A percentile compares a stretch with the other conserved stretches of the same genome.
Conservation (phyloP, 2,797 vertebrate genomes). For the Dallia pectoralis region DNA sequence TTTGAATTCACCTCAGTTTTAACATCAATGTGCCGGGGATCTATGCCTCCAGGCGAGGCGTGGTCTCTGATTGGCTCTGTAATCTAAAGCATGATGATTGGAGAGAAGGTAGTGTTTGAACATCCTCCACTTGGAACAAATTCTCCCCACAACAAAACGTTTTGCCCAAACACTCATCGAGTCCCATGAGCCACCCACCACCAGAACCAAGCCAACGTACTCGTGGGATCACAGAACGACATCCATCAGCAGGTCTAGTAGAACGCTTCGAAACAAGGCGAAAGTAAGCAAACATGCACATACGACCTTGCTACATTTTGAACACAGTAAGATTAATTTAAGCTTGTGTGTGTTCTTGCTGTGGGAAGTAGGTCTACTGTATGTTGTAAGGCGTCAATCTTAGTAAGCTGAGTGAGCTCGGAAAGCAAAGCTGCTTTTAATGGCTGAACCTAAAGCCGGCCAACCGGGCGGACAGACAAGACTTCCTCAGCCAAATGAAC, state of each 20-base stretch:
- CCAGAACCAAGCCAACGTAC: not conserved
- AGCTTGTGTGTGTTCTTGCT: not conserved
- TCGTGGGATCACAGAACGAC: not conserved
- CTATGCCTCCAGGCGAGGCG: not conserved
- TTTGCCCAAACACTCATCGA: conserved; percentile 10
- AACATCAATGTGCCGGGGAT: not conserved
- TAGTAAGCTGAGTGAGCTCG: not conserved
- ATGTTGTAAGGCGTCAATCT: not conserved
- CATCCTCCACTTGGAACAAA: not conserved
- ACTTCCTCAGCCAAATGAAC: not conserved
- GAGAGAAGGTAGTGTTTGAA: not conserved
- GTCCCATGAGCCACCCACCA: not conserved
- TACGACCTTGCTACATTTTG: not conserved
- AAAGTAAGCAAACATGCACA: not conserved
- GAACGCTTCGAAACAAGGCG: not conserved
- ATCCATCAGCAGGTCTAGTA: not conserved
- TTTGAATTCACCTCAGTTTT: not conserved
- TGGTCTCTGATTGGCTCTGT: conserved; percentile 2
- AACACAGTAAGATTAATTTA: not conserved
- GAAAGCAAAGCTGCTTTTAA: not conserved
- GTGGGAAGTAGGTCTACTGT: not conserved
- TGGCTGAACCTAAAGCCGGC: not conserved
- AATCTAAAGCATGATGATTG: not conserved
- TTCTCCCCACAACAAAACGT: conserved; percentile 4
- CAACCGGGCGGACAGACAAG: not conserved